Percentiles rank a stretch among this genome's conserved stretches.
phyloP scores from a whole-genome alignment of 2,888 invertebrate genomes.

The Leptopterna dolabrata region DNA sequence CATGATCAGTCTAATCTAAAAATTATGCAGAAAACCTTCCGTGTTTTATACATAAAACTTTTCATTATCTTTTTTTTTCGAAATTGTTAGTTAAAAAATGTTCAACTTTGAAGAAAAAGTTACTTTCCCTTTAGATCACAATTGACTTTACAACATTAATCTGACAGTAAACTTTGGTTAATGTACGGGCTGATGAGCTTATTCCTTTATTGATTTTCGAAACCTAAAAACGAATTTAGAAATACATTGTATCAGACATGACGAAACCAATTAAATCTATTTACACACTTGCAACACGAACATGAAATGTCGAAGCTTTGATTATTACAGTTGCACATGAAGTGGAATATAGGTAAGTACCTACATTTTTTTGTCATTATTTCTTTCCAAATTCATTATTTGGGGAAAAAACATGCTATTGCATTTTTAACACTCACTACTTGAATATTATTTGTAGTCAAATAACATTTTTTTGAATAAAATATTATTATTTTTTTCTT shows the following conservation, averaged over 20 bases:
- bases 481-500: not conserved
- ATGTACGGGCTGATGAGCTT: not conserved
- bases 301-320: not conserved
- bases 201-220: not conserved
- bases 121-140: constrained; percentile 12
- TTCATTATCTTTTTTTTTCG: no score
- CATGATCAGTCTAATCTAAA: no score
- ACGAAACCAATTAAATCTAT: not conserved
- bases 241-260: not conserved
- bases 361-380: no score
- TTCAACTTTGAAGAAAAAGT: not conserved
- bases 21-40: no score
- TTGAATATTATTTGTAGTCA: not conserved
- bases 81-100: not conserved
- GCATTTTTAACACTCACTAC: no score
- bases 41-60: no score
- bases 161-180: not conserved
- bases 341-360: no score
- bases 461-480: not conserved
- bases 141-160: constrained; percentile 15
- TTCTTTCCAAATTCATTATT: no score
- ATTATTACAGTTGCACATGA: no score
- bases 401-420: no score
- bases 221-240: not conserved
- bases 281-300: not conserved